These are phyloP conservation scores for Micromussa lordhowensis DNA, from an alignment of 92 coral and sea anemone genomes.

Conservation along the genomic window DNA sequence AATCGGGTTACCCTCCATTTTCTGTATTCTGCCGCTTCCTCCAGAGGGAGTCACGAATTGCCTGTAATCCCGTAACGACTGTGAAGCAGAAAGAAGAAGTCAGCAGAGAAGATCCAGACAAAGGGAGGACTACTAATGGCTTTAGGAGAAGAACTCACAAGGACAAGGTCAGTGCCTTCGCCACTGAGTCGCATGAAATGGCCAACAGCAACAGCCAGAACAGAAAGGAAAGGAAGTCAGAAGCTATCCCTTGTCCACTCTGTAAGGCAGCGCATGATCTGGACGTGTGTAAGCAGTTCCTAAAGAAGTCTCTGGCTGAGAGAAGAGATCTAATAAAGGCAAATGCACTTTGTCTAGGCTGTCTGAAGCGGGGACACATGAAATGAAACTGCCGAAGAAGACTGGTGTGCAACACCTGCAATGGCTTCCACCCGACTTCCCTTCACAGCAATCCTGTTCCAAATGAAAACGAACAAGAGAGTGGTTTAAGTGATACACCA, in stretches of 20 bases:
- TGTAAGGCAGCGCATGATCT: conserved; percentile 50
- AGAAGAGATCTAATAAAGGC: conserved; percentile 28
- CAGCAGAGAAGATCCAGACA: conserved; percentile 1
- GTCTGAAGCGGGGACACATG: conserved; percentile 57
- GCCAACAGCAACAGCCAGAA: background rate
- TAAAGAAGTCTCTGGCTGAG: conserved; percentile 32
- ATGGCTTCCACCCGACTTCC: conserved; percentile 60
- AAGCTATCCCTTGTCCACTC: conserved; percentile 21
- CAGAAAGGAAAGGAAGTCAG: conserved; percentile 28
- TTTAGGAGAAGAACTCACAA: conserved; percentile 5
- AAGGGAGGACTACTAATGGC: conserved; percentile 10
- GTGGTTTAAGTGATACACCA: background rate
- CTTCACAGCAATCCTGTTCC: conserved; percentile 15
- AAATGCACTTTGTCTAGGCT: conserved; percentile 52
- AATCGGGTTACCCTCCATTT: conserved; percentile 49
- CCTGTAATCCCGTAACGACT: conserved; percentile 63
- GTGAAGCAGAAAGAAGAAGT: conserved; percentile 49
- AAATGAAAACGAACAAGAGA: background rate
- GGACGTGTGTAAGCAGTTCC: conserved; percentile 43
- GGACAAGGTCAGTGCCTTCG: background rate
- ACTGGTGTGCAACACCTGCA: conserved; percentile 38
- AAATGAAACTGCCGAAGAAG: conserved; percentile 33
- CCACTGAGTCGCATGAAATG: conserved; percentile 46
- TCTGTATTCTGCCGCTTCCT: conserved; percentile 62
- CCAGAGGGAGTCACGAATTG: conserved; percentile 61